Conservation (phyloP, 1,140 invertebrate genomes). For the Zaprionus inermis region DNA sequence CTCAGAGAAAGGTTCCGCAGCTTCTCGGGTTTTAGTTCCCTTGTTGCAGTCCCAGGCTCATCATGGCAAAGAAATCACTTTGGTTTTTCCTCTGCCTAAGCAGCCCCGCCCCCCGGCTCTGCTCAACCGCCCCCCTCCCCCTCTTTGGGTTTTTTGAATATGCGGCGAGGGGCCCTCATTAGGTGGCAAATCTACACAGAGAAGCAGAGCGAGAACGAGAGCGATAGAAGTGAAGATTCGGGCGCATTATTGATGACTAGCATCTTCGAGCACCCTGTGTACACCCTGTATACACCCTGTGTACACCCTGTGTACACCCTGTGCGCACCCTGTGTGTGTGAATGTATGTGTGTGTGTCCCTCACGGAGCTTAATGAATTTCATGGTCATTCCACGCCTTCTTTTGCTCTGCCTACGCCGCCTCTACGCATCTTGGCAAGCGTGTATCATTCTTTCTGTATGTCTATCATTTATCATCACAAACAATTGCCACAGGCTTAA, state of each 20-base stretch:
- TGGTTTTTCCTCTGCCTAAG: slow-evolving; percentile 50
- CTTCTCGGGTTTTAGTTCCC: slow-evolving; percentile 2
- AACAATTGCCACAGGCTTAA: slow-evolving; percentile 56
- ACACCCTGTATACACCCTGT: too few relatives aligned
- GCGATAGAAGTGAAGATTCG: not conserved
- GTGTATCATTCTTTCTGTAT: slow-evolving; percentile 10
- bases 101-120: not conserved
- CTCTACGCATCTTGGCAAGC: slow-evolving; percentile 3
- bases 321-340: not conserved
- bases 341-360: not conserved
- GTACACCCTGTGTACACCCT: not conserved
- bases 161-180: slow-evolving; percentile 15
- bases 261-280: not conserved
- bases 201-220: not conserved
- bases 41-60: slow-evolving; percentile 5
- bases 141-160: not conserved
- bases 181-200: slow-evolving; percentile 7
- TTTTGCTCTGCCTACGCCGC: not conserved
- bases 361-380: slow-evolving; percentile 45
- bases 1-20: not conserved
- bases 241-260: slow-evolving; percentile 70
- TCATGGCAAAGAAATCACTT: slow-evolving; percentile 37
- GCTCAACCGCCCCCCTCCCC: not conserved
- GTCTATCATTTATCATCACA: slow-evolving; percentile 56
- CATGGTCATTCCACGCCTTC: slow-evolving; percentile 29